A percentile compares a stretch with the other conserved stretches of the same genome.
Evolutionary conservation across 2,888 invertebrate genomes (phyloP).

Genomic region (Aporophyla nigra): DNA sequence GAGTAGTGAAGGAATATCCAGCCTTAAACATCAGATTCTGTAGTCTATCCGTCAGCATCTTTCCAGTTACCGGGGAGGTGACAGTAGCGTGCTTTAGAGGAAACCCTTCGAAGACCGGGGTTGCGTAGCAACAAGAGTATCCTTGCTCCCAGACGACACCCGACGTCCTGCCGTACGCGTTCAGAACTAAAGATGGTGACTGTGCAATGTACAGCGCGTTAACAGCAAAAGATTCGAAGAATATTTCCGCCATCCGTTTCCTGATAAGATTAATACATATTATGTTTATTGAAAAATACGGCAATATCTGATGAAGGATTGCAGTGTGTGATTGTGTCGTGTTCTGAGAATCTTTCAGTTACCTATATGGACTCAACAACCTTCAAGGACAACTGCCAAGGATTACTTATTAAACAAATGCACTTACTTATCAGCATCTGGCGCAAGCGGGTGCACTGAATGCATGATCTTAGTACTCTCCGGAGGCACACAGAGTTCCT

Average conservation of each 20-base stretch:
- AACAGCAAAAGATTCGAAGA: conserved; percentile 91
- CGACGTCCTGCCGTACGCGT: conserved; percentile 89
- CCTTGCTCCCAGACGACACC: conserved; percentile 90
- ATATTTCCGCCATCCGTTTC: conserved; percentile 91
- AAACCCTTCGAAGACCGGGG: conserved; percentile 92
- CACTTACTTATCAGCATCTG: conserved; percentile 92
- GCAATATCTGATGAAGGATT: not conserved
- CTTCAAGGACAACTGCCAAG: not conserved
- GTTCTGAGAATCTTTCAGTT: not conserved
- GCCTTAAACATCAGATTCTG: conserved; percentile 95
- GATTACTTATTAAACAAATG: not conserved
- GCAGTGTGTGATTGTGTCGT: not conserved
- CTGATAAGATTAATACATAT: conserved; percentile 77
- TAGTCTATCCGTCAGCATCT: conserved; percentile 94
- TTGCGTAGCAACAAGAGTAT: conserved; percentile 84
- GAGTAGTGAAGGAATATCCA: conserved; percentile 97
- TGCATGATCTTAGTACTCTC: conserved; percentile 95
- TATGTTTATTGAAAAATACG: not conserved
- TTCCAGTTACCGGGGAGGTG: conserved; percentile 96
- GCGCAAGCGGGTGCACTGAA: conserved; percentile 95
- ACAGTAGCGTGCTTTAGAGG: conserved; percentile 96
- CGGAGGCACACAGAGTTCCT: conserved; percentile 95
- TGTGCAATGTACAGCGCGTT: conserved; percentile 86
- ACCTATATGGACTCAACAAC: not conserved
- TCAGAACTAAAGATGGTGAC: conserved; percentile 85